Base-by-base conservation (phyloP, 2,888 invertebrate species). In the Ormyrus nitidulus region DNA sequence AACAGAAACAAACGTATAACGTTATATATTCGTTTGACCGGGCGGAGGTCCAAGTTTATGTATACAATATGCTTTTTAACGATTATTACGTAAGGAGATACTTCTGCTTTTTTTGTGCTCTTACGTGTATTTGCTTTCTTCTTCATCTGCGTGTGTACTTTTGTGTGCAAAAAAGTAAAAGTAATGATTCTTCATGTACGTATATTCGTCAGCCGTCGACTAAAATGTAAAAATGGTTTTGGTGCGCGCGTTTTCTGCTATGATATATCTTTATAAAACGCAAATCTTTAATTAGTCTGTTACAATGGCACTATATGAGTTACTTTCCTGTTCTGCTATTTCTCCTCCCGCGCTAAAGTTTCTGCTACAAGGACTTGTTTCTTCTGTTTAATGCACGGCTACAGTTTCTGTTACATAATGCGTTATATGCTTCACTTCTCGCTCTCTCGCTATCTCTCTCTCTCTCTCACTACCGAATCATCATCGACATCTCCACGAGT, bases 231-330 rank as follows among this genome's bases (percentile, higher is more conserved):
- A 84, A 85, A 84, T 84, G 34, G 34, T 34, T 82, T 85, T 83
- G 84, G 83, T 85, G 85, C 80, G 61, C 53, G 69, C 65, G 74
- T 61, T 49, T 44, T 56, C 13, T n/a, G 54, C 62, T 73, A 56
- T 34, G n/a, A 4, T 34, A 34, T 56, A 34, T 8, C 66, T 72
- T 68, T 68, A 74, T 44, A 79, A 73, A 73, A 73, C 68, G 78
- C 48, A 79, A 73, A 72, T 6, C 81, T 83, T 87, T 85, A 86
- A 88, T 89, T 86, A 88, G 68, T 80, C 65, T 66, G 58, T 74
- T 88, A 89, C 86, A 87, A 90, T 90, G 89, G 89, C 89, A 89
- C 89, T 89, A 86, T 89, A 87, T 86, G 87, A 87, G 86, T 87
- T 87, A 87, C 80, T 80, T 80, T 80, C 80, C 72, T 73, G 77